Evolutionary conservation across 1,140 invertebrate genomes (phyloP), one percentile per base, ranked within the genome.

Genomic region (Protaetia brevitarsis): DNA sequence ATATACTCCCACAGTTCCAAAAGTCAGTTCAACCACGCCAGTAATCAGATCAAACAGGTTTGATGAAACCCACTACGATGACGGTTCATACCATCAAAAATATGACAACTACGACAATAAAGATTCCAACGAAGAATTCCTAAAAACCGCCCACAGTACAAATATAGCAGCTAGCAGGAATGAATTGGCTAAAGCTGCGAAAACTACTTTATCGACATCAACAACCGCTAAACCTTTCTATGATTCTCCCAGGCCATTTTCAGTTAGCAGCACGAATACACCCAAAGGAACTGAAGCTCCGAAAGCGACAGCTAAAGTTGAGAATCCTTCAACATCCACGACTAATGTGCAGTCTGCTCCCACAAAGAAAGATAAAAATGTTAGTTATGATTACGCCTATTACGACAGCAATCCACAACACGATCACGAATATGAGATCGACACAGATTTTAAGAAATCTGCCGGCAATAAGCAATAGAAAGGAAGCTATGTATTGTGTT

Each of bases 141-240:
- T 88, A 31, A 86, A 86, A 63, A 86, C 86, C 1, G 86, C 86
- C 1, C 86, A 88, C 69, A 87, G 86, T 6, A 78, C 87, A 62
- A 88, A 88, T 66, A 87, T 88, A 67, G 86, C 86, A 3, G 86
- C 85, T 10, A 87, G 86, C 73, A 83, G 85, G 23, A 88, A 88
- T 73, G 84, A 87, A 70, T 74, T 86, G 31, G 78, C 78, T 3
- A 81, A 81, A 75, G 81, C 77, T 78, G 70, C 30, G 66, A 51
- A 51, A 23, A 23, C 41, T 23, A 5, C 41, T 19, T 16, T 23
- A 23, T 6, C 21, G 26, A 16, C 21, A 51, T 64, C 65, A 0
- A 71, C 70, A 21, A 76, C 74, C 0, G 72, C 76, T 59, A 72
- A 70, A 36, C 68, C 71, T 1, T 64, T 67, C 16, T 73, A 68